Conservation (phyloP, 2,888 invertebrate species). For the Nymphalis urticae region DNA sequence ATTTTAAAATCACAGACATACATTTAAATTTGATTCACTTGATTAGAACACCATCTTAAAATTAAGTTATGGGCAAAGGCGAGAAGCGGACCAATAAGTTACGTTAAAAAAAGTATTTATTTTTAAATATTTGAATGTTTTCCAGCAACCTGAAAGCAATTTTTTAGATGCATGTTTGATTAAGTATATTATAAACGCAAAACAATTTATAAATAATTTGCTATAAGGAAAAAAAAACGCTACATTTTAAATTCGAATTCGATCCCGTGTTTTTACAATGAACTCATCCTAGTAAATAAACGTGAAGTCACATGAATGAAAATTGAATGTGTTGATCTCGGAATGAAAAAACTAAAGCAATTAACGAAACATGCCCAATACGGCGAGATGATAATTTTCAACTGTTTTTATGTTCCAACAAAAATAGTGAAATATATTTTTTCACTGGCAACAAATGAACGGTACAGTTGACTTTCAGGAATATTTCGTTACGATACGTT, state of each 20-base stretch:
- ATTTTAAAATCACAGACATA: too few species aligned
- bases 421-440: background rate
- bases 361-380: constrained; percentile 40
- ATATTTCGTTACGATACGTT: too few species aligned
- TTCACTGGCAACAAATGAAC: too few species aligned
- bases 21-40: too few species aligned
- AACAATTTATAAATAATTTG: background rate
- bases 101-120: too few species aligned
- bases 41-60: too few species aligned
- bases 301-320: constrained; percentile 10
- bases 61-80: too few species aligned
- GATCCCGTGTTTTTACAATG: constrained; percentile 1
- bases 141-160: too few species aligned
- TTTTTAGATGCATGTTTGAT: too few species aligned
- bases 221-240: background rate
- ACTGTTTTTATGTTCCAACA: background rate
- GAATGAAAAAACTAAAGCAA: constrained; percentile 44
- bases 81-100: too few species aligned
- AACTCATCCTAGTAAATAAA: constrained; percentile 8
- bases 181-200: background rate
- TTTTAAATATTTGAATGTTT: too few species aligned
- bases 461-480: too few species aligned
- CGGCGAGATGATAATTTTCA: constrained; percentile 31
- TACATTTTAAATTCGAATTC: background rate
- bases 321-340: constrained; percentile 34